Percentiles rank a stretch among this genome's conserved stretches.
Conservation (phyloP, 1,140 invertebrate genomes). For the Hylyphantes graminicola region DNA sequence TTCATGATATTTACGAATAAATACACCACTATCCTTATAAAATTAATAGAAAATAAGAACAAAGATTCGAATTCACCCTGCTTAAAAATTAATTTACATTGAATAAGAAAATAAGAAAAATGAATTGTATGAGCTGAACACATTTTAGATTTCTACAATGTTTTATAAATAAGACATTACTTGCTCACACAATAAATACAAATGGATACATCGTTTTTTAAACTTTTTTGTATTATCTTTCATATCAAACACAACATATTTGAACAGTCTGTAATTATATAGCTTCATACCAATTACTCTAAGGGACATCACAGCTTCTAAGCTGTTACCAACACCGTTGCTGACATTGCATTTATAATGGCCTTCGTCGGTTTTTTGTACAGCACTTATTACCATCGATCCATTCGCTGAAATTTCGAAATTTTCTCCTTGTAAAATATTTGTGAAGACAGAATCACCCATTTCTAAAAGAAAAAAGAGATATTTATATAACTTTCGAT, state of each 20-base stretch:
- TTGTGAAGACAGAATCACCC: neutral
- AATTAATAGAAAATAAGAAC: too few relatives aligned
- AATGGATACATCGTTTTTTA: too few relatives aligned
- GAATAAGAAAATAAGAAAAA: too few relatives aligned
- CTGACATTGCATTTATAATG: constrained; percentile 42
- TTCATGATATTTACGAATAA: too few relatives aligned
- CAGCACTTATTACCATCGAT: neutral
- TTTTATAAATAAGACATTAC: too few relatives aligned
- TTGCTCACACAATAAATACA: too few relatives aligned
- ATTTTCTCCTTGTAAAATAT: neutral
- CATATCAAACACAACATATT: neutral
- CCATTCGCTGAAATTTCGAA: neutral
- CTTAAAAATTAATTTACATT: too few relatives aligned
- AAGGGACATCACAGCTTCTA: constrained; percentile 1
- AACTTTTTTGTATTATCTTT: too few relatives aligned
- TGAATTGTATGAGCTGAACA: too few relatives aligned
- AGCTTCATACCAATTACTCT: constrained; percentile 19
- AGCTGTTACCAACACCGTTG: constrained; percentile 47
- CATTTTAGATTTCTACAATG: too few relatives aligned
- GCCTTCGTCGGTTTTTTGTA: constrained; percentile 30
- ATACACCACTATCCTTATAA: too few relatives aligned
- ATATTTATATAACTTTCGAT: neutral
- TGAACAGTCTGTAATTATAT: neutral
- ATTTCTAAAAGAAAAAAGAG: neutral
- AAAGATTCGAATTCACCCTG: too few relatives aligned